phyloP scores from a whole-genome alignment of 1,140 invertebrate genomes.

The Trissolcus basalis region DNA sequence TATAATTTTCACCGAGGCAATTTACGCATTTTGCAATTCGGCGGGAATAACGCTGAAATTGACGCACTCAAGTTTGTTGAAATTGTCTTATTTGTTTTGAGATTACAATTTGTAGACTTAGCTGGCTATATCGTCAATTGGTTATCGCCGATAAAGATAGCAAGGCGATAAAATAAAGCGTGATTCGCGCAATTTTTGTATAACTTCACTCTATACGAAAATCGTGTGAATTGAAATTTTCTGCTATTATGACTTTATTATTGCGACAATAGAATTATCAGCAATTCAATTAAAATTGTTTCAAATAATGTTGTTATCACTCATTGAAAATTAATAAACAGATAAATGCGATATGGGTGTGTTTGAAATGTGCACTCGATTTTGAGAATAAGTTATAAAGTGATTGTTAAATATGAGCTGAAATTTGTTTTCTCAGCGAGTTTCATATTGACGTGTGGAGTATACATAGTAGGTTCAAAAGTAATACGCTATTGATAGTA shows the following conservation, averaged over 20 bases:
- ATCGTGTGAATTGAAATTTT: too few relatives aligned
- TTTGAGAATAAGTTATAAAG: too few relatives aligned
- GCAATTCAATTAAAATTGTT: too few relatives aligned
- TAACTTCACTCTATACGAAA: too few relatives aligned
- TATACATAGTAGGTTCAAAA: not conserved
- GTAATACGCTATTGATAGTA: too few relatives aligned
- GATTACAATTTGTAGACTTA: slow-evolving; percentile 4
- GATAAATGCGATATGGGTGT: too few relatives aligned
- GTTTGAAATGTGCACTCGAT: too few relatives aligned
- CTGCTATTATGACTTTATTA: too few relatives aligned
- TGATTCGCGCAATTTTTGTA: not conserved
- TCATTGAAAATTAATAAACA: too few relatives aligned
- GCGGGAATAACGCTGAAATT: slow-evolving; percentile 1
- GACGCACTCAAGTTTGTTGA: not conserved
- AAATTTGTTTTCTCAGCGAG: not conserved
- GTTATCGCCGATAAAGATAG: slow-evolving; percentile 1
- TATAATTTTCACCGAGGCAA: not conserved
- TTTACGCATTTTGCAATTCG: not conserved
- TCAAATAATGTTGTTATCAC: too few relatives aligned
- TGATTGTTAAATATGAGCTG: too few relatives aligned
- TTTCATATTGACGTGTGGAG: not conserved
- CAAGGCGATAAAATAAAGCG: not conserved
- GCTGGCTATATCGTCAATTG: not conserved
- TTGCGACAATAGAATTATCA: too few relatives aligned
- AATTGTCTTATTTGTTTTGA: slow-evolving; percentile 17